Evolutionary conservation across 2,113 vertebrate species (phyloP), one percentile per base, ranked within the genome.

Genomic region (Xenopus laevis): DNA sequence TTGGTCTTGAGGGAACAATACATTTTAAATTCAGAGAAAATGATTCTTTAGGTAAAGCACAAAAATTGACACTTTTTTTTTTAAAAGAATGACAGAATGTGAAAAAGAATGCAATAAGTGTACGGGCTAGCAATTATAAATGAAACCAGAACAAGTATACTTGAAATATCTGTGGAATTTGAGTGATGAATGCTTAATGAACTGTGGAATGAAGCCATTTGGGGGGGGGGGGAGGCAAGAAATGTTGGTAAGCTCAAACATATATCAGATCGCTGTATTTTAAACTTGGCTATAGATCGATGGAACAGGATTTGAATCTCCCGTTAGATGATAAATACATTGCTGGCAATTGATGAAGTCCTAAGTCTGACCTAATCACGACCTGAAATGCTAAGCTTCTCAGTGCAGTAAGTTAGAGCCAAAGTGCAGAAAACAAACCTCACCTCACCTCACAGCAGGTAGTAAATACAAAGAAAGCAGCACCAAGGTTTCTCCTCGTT

Each of bases 381-480:
- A 61, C 65, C 72, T 33, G 65, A 55, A 65, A 64, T 23, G 57
- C 58, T 59, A 74, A 62, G 72, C 30, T 86, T 84, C 33, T 74
- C 82, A 79, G 83, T 81, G 82, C 70, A 82, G 79, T 83, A 86
- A 87, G 82, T 79, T 79, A 87, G 82, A 80, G 80, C 78, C 83
- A 82, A 61, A 85, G 81, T 81, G 84, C 80, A 82, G 82, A 80
- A 84, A 80, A 83, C 58, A 81, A 68, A 86, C 84, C 83, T 85
- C 84, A 80, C 84, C 83, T 85, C 84, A 80, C 85, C 79, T 87
- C 85, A 79, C 86, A 88, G 89, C 84, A 86, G 87, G 86, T 84
- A 88, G 85, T 66, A 74, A 55, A 79, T 74, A 79, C 78, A 83
- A 82, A 84, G 86, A 85, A 86, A 87, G 86, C 82, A 83, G 57